Conservation (phyloP, 1,140 invertebrate species). For the Sycophila sp. region DNA sequence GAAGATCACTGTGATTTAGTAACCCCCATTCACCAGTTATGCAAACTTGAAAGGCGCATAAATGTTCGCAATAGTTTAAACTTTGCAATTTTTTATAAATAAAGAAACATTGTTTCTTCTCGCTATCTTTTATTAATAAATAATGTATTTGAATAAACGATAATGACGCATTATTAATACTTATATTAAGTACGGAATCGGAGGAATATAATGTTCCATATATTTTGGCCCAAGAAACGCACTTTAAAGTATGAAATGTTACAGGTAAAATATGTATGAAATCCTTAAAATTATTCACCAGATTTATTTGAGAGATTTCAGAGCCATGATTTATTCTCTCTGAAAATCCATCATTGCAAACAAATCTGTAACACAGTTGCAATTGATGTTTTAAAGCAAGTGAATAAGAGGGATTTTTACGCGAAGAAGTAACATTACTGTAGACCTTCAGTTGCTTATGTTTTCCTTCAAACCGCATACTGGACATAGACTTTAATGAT, state of each 20-base stretch:
- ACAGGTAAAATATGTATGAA: not conserved
- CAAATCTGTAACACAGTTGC: slow-evolving; percentile 28
- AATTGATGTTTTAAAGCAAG: slow-evolving; percentile 31
- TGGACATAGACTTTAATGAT: slow-evolving; percentile 24
- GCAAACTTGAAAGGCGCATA: not conserved
- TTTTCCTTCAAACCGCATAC: slow-evolving; percentile 41
- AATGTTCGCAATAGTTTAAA: not conserved
- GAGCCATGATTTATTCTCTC: slow-evolving; percentile 5
- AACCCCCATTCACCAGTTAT: not conserved
- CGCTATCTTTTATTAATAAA: not conserved
- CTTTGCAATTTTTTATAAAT: not conserved
- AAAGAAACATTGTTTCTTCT: slow-evolving; percentile 6
- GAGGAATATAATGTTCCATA: slow-evolving; percentile 3
- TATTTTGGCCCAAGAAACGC: slow-evolving; percentile 3
- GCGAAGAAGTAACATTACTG: slow-evolving; percentile 33
- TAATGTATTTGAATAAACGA: not conserved
- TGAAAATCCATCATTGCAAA: slow-evolving; percentile 12
- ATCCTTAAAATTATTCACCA: not conserved
- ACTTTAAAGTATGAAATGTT: not conserved
- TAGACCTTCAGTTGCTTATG: slow-evolving; percentile 41
- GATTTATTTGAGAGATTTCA: not conserved
- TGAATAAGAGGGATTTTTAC: slow-evolving; percentile 22
- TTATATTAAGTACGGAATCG: not conserved
- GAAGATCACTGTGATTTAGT: not conserved
- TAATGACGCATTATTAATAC: not conserved